A percentile compares a stretch with the other conserved stretches of the same genome.
phyloP scores from a whole-genome alignment of 2,113 vertebrate genomes.

The Melierax canorus region DNA sequence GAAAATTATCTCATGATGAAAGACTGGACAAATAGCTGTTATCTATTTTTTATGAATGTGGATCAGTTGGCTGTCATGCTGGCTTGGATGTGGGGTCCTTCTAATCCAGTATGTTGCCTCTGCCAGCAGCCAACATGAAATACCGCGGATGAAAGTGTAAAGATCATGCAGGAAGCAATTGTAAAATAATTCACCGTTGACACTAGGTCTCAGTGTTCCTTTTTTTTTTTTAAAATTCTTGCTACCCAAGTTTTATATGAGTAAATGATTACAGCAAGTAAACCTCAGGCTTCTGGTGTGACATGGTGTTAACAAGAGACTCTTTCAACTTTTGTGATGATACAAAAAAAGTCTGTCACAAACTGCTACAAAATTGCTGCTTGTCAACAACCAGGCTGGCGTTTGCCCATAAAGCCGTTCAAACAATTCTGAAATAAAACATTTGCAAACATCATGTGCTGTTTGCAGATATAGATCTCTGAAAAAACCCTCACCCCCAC shows the following conservation, averaged over 20 bases:
- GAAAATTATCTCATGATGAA: background rate
- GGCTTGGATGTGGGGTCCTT: background rate
- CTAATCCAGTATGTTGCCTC: background rate
- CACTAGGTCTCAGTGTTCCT: background rate
- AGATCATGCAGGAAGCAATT: background rate
- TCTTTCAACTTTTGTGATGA: background rate
- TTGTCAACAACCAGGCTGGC: background rate
- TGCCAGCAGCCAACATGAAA: background rate
- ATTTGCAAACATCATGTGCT: background rate
- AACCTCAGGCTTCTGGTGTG: background rate
- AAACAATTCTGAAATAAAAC: background rate
- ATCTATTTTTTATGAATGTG: background rate
- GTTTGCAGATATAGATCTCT: background rate
- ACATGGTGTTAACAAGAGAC: background rate
- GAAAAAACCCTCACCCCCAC: background rate
- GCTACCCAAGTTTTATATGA: background rate
- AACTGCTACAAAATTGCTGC: background rate
- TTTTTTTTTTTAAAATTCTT: background rate
- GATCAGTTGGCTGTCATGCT: background rate
- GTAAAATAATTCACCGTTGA: background rate
- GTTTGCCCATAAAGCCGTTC: accelerated
- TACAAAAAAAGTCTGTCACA: background rate
- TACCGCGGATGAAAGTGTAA: background rate
- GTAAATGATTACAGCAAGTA: background rate
- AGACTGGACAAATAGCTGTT: background rate